Evolutionary conservation across 2,113 vertebrate genomes (phyloP), one percentile per base, ranked within the genome.

Genomic region (Pyxicephalus adspersus): DNA sequence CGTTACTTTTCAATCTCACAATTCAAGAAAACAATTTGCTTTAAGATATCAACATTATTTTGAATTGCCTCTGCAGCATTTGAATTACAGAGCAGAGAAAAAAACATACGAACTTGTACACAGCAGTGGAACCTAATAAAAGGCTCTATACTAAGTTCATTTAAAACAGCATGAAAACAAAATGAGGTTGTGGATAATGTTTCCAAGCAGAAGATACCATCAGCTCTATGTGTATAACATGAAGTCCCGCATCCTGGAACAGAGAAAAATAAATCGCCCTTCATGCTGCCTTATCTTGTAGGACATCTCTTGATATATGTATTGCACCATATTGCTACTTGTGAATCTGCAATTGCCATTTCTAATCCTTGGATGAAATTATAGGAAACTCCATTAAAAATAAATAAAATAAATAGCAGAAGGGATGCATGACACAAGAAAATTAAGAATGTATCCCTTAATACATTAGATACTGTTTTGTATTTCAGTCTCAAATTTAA

Each of bases 181-280:
- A 75, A 75, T 61, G 55, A 75, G n/a, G 72, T 63, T 75, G 38
- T 45, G 22, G 72, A 75, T 75, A 75, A 75, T 75, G 72, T 61
- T 75, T 22, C 55, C 5, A 45, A 55, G 5, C 72, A 75, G 54
- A n/a, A 18, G 55, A 61, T 75, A 75, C 45, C 55, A 75, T 75
- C 72, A 61, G 22, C 28, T 38, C 55, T 63, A 60, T 75, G 55
- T 60, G 4, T 19, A 45, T 17, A 75, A 23, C n/a, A 45, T 75
- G 8, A 75, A 61, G 25, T 55, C 17, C 13, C n/a, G 7, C n/a
- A 22, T 72, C 22, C 31, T 13, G 22, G 5, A 63, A 26, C 2
- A 5, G 31, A 23, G 9, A 17, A 60, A 34, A 38, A 75, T 61
- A 75, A 60, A 25, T 60, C 54, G 17, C 11, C 20, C 29, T 17